Conservation (phyloP, 2,797 vertebrate genomes). For the Trachurus trachurus region DNA sequence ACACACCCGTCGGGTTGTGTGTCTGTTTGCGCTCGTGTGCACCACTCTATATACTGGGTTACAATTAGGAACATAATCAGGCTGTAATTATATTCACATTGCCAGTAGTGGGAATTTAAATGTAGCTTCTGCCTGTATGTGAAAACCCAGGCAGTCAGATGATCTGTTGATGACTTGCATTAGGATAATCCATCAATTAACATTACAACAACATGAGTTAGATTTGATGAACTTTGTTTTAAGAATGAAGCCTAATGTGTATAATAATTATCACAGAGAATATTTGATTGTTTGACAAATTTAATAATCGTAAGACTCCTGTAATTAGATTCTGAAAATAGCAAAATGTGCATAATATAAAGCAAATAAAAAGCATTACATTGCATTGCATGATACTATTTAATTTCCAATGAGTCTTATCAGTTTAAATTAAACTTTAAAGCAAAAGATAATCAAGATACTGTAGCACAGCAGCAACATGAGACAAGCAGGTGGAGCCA, state of each 20-base stretch:
- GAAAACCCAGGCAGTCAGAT: not conserved
- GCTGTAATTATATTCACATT: not conserved
- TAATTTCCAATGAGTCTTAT: not conserved
- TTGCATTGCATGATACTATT: too few species aligned
- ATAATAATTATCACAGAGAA: not conserved
- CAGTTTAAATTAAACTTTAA: too few species aligned
- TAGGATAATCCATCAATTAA: not conserved
- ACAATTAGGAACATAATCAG: conserved; percentile 22
- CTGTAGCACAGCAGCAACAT: too few species aligned
- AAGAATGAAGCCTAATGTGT: not conserved
- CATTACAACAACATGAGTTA: not conserved
- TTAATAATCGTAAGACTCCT: not conserved
- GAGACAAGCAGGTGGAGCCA: too few species aligned
- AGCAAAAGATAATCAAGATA: too few species aligned
- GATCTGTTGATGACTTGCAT: conserved; percentile 4
- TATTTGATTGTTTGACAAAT: not conserved
- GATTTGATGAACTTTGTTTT: not conserved
- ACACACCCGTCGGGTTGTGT: not conserved
- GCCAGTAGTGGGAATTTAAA: not conserved
- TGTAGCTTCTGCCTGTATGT: too few species aligned
- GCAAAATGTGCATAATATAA: not conserved
- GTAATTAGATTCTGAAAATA: not conserved
- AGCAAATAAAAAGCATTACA: not conserved
- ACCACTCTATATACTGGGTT: conserved; percentile 5
- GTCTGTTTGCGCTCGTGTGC: conserved; percentile 21